Evolutionary conservation across 2,113 vertebrate genomes (phyloP), one percentile per base, ranked within the genome.

Genomic region (Nestor notabilis): DNA sequence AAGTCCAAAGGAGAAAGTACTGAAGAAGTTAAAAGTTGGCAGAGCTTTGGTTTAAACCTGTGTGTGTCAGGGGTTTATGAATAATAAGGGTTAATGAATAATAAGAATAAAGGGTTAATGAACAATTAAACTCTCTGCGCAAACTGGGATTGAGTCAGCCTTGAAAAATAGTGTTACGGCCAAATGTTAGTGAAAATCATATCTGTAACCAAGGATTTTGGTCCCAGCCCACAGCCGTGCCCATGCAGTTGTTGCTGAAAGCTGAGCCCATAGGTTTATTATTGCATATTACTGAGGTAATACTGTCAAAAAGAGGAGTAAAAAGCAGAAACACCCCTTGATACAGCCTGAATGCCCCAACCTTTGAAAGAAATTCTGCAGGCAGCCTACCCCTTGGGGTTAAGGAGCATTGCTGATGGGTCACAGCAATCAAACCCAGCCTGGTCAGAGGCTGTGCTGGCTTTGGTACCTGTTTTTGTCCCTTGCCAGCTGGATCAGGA

Each of bases 141-240:
- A 60, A 41, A 15, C 18, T 50, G 44, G 15, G 25, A 9, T 53
- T 46, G 47, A 83, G 39, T 50, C 43, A 80, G 44, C 21, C 29
- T 60, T 35, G 49, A 29, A 61, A 84, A 70, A 35, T 0, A 61
- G 12, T 5, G 24, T 27, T 60, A 16, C 17, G 17, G 44, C 27
- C 31, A 90, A 90, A 79, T 9, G 6, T 49, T 13, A 58, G 43
- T 9, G 14, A 61, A 91, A 74, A 55, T 35, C 7, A 0, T 9
- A 2, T 61, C 29, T 69, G 17, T 50, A 31, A 41, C 8, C 1
- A 4, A 18, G 11, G 8, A 11, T 17, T 20, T 29, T 19, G 17
- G 35, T 69, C 28, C 37, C 4, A 35, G 24, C 6, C 37, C 1
- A 1, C 46, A 58, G 28, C 20, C 0, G 0, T 12, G 5, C 27